Conservation (phyloP, 1,140 invertebrate genomes). For the Rhyzopertha dominica region DNA sequence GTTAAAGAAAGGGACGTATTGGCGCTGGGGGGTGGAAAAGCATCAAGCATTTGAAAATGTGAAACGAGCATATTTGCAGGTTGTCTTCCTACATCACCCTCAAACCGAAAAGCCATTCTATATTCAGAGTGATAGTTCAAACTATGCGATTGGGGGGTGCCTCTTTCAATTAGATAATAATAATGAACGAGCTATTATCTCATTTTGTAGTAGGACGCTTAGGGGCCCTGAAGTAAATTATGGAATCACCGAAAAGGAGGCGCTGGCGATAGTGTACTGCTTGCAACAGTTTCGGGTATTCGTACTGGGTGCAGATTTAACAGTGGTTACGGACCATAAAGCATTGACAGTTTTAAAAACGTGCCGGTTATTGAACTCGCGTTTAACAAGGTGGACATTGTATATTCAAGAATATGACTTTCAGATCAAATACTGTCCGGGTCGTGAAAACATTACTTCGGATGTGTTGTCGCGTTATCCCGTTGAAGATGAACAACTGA, state of each 20-base stretch:
- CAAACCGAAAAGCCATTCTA: not conserved
- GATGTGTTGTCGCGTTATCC: conserved; percentile 26
- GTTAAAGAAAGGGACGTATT: conserved; percentile 8
- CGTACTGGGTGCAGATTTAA: conserved; percentile 5
- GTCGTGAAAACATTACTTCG: conserved; percentile 21
- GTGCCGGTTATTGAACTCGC: conserved; percentile 38
- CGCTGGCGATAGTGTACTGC: conserved; percentile 6
- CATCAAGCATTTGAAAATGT: not conserved
- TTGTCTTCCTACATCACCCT: not conserved
- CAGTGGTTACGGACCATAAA: conserved; percentile 48
- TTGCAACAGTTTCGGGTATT: conserved; percentile 8
- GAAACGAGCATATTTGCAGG: conserved; percentile 8
- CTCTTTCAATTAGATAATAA: conserved; percentile 2
- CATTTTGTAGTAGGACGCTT: not conserved
- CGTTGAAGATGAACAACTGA: conserved; percentile 1
- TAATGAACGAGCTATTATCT: not conserved
- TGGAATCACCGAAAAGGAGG: conserved; percentile 29
- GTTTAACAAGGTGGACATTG: conserved; percentile 45
- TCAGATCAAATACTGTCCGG: conserved; percentile 36
- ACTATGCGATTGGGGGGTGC: conserved; percentile 4
- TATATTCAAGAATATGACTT: conserved; percentile 45
- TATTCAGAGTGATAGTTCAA: conserved; percentile 8
- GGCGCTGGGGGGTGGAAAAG: conserved; percentile 3
- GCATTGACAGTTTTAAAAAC: conserved; percentile 43
- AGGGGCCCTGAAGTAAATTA: conserved; percentile 5